Percentiles rank a stretch among this genome's conserved stretches.
phyloP scores from a whole-genome alignment of 1,140 invertebrate genomes.

The Drosophila rufa region DNA sequence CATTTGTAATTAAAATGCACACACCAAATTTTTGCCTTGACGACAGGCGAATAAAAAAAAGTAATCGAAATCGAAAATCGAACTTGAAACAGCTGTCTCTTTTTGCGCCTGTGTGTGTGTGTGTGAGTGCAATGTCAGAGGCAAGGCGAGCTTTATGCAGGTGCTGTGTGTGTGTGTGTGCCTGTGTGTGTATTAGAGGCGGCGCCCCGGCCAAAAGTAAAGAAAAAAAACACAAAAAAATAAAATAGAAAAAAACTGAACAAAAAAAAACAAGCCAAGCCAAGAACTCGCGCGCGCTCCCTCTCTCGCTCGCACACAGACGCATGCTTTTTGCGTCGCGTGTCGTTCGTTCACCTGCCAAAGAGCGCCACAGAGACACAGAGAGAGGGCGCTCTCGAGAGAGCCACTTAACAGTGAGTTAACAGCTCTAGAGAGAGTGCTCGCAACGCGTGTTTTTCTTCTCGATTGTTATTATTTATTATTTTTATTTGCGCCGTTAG shows the following conservation, averaged over 20 bases:
- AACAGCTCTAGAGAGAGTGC: slow-evolving; percentile 9
- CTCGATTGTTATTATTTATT: slow-evolving; percentile 45
- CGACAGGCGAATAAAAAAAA: slow-evolving; percentile 35
- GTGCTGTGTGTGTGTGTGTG: slow-evolving; percentile 6
- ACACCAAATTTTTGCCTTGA: slow-evolving; percentile 43
- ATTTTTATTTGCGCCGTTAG: slow-evolving; percentile 46
- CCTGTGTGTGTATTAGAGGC: slow-evolving; percentile 40
- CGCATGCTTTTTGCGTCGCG: slow-evolving; percentile 52
- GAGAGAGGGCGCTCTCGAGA: not conserved
- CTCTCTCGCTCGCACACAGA: slow-evolving; percentile 27
- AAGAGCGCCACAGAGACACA: slow-evolving; percentile 20
- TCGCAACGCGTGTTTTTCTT: slow-evolving; percentile 11
- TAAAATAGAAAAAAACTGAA: slow-evolving; percentile 5
- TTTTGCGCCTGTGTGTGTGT: slow-evolving; percentile 4
- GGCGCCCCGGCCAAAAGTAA: slow-evolving; percentile 40
- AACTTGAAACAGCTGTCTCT: slow-evolving; percentile 54
- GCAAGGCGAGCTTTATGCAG: slow-evolving; percentile 19
- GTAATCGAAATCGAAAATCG: slow-evolving; percentile 52
- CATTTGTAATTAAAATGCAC: slow-evolving; percentile 45
- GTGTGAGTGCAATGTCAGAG: slow-evolving; percentile 43
- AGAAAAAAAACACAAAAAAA: slow-evolving; percentile 7
- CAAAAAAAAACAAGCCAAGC: slow-evolving; percentile 15
- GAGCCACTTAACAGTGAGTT: slow-evolving; percentile 18
- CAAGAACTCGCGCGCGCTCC: slow-evolving; percentile 31
- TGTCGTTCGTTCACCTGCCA: slow-evolving; percentile 59